A percentile compares a stretch with the other conserved stretches of the same genome.
Conservation (phyloP, 2,797 vertebrate genomes). For the Hyperoplus lanceolatus region DNA sequence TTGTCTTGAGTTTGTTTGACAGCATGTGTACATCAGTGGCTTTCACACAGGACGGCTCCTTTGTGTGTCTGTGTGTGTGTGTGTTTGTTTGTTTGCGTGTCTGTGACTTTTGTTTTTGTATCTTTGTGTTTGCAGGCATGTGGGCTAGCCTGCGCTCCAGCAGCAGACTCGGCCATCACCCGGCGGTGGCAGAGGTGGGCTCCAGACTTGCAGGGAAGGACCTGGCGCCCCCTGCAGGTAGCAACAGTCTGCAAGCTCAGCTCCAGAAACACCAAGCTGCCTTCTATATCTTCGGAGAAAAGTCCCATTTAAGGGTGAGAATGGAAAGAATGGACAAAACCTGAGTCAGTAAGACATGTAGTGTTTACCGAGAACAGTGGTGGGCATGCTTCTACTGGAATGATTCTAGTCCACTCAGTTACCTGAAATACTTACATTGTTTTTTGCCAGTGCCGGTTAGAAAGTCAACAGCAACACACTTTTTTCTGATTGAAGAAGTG, state of each 20-base stretch:
- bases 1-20: conserved; percentile 66
- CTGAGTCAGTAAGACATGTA: background rate
- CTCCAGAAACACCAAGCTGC: conserved; percentile 94
- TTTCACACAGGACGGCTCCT: conserved; percentile 35
- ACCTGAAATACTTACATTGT: background rate
- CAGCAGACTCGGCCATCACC: conserved; percentile 91
- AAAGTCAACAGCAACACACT: background rate
- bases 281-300: conserved; percentile 97
- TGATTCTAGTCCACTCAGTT: background rate
- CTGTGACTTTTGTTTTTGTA: conserved; percentile 53
- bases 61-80: conserved; percentile 16
- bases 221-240: conserved; percentile 86
- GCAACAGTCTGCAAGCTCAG: conserved; percentile 90
- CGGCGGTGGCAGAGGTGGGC: conserved; percentile 85
- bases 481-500: no score
- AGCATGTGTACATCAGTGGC: conserved; percentile 55
- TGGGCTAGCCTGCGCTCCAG: conserved; percentile 98
- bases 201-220: conserved; percentile 93
- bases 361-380: background rate
- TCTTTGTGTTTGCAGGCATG: conserved; percentile 87
- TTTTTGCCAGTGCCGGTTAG: background rate
- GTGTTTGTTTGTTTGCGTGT: conserved; percentile 16
- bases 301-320: conserved; percentile 96
- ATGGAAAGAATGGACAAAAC: background rate
- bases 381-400: background rate